Conservation (phyloP, 2,888 invertebrate genomes). For the Cosmopolites sordidus region DNA sequence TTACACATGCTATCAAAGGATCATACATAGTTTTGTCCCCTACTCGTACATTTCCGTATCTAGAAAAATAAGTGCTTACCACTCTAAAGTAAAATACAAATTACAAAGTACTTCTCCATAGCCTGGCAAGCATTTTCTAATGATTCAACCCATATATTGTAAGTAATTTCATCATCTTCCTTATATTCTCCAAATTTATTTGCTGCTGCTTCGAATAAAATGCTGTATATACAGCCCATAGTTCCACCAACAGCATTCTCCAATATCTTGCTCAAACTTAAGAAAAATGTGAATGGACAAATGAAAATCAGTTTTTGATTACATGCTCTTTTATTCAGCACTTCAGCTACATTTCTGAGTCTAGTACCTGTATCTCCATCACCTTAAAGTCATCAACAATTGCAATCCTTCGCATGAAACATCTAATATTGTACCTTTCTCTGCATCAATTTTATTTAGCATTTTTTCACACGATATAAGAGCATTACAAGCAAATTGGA, state of each 20-base stretch:
- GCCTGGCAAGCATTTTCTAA: slow-evolving; percentile 51
- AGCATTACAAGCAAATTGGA: slow-evolving; percentile 51
- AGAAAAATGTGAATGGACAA: slow-evolving; percentile 42
- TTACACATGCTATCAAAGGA: slow-evolving; percentile 39
- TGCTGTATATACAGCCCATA: slow-evolving; percentile 73
- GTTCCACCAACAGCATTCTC: slow-evolving; percentile 74
- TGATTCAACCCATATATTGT: slow-evolving; percentile 49
- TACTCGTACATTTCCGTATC: slow-evolving; percentile 59
- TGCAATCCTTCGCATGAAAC: neutral
- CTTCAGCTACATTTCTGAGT: slow-evolving; percentile 38
- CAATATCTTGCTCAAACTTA: slow-evolving; percentile 54
- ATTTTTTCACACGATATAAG: slow-evolving; percentile 58
- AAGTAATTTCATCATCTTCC: slow-evolving; percentile 32
- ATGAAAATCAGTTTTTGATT: slow-evolving; percentile 33
- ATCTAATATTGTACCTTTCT: slow-evolving; percentile 48
- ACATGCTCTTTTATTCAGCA: slow-evolving; percentile 37
- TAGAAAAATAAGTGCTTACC: slow-evolving; percentile 34
- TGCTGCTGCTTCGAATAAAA: slow-evolving; percentile 66
- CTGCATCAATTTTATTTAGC: slow-evolving; percentile 64
- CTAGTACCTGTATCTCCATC: slow-evolving; percentile 70
- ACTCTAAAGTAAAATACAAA: neutral
- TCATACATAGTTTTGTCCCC: slow-evolving; percentile 65
- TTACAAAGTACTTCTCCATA: slow-evolving; percentile 43
- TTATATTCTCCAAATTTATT: slow-evolving; percentile 48
- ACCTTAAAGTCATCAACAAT: slow-evolving; percentile 23